phyloP scores from a whole-genome alignment of 2,888 invertebrate genomes.

The Punctoribates punctum region DNA sequence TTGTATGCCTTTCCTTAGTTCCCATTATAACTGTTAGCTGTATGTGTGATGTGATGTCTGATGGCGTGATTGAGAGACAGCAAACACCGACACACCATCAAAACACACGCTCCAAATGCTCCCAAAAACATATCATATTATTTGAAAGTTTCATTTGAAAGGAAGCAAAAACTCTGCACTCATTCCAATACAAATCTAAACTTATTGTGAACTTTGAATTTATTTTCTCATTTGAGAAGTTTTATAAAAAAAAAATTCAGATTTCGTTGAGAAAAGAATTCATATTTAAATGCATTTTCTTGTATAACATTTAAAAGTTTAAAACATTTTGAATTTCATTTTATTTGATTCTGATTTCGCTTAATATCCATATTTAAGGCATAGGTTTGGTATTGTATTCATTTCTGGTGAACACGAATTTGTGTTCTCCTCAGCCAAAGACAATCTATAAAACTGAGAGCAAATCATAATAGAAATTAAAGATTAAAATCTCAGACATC shows the following conservation, averaged over 20 bases:
- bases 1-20: background rate
- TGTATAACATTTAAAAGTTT: background rate
- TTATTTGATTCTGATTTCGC: background rate
- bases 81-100: constrained; percentile 23
- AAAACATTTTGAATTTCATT: background rate
- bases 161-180: background rate
- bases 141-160: constrained; percentile 29
- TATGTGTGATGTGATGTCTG: constrained; percentile 1
- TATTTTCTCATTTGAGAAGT: background rate
- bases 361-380: background rate
- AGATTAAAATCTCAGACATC: background rate
- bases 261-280: background rate
- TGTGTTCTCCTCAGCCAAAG: background rate
- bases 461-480: background rate
- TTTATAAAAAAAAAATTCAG: background rate
- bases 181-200: constrained; percentile 1
- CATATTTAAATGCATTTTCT: constrained; percentile 10
- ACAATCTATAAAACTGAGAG: background rate
- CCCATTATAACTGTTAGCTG: background rate
- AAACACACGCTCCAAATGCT: constrained; percentile 23
- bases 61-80: constrained; percentile 26
- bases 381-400: background rate
- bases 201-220: constrained; percentile 9
- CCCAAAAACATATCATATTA: background rate
- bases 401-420: background rate